These are phyloP conservation scores for Anseranas semipalmata DNA, from an alignment of 2,113 vertebrate genomes.

Conservation along the genomic window DNA sequence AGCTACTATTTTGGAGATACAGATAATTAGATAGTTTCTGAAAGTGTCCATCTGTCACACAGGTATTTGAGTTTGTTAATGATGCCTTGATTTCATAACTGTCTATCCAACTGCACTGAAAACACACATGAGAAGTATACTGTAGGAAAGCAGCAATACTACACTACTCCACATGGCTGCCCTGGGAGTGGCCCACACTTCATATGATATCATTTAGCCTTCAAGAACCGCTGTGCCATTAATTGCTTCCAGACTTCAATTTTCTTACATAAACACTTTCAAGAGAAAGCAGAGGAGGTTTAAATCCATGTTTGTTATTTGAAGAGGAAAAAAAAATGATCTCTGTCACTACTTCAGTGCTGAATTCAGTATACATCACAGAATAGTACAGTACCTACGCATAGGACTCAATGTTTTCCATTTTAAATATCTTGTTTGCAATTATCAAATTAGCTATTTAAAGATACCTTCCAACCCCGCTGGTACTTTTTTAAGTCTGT, in stretches of 20 bases:
- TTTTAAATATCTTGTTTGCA: background rate
- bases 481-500: background rate
- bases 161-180: background rate
- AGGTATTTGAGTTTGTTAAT: background rate
- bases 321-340: background rate
- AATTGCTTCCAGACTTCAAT: background rate
- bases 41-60: background rate
- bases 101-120: background rate
- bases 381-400: background rate
- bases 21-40: background rate
- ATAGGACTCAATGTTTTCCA: background rate
- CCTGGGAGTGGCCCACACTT: background rate
- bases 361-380: background rate
- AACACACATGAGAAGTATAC: background rate
- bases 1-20: background rate
- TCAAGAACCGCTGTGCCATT: background rate
- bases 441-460: background rate
- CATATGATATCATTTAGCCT: background rate
- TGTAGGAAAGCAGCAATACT: background rate
- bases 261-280: background rate
- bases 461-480: background rate
- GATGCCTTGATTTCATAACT: background rate
- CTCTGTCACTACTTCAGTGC: background rate
- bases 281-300: background rate
- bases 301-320: background rate